phyloP scores from a whole-genome alignment of 1,140 invertebrate genomes.

The Neodiprion lecontei region DNA sequence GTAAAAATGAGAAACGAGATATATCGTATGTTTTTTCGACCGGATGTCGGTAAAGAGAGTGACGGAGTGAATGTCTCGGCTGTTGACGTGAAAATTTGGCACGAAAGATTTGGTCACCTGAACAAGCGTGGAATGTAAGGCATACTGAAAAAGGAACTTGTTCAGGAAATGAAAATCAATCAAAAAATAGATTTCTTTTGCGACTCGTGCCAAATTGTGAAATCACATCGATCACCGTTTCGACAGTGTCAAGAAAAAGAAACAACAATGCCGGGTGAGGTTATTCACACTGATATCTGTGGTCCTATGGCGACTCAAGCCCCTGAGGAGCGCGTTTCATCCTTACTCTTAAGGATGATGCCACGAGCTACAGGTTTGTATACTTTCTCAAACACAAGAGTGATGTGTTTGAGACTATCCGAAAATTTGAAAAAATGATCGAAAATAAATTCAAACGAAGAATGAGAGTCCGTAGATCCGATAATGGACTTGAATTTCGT shows the following conservation, averaged over 20 bases:
- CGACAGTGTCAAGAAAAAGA: conserved; percentile 23
- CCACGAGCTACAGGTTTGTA: no score
- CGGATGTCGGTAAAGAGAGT: not conserved
- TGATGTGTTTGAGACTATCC: no score
- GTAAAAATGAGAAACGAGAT: conserved; percentile 1
- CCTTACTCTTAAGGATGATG: no score
- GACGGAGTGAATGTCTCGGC: conserved; percentile 5
- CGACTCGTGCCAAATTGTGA: conserved; percentile 41
- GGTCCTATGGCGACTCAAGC: not conserved
- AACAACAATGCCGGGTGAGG: not conserved
- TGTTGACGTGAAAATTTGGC: conserved; percentile 24
- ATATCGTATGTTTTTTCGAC: conserved; percentile 18
- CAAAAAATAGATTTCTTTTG: conserved; percentile 19
- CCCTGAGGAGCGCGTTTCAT: no score
- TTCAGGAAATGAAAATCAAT: conserved; percentile 10
- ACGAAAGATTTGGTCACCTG: conserved; percentile 25
- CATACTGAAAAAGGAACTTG: conserved; percentile 22
- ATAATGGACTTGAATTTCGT: no score
- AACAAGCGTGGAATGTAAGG: conserved; percentile 20
- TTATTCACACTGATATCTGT: conserved; percentile 4
- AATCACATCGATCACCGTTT: conserved; percentile 40
- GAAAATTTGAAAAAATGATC: no score
- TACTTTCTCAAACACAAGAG: not conserved
- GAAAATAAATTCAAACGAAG: no score
- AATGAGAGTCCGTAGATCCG: no score